Conservation (phyloP, 1,140 invertebrate genomes). For the Phocides pigmalion region DNA sequence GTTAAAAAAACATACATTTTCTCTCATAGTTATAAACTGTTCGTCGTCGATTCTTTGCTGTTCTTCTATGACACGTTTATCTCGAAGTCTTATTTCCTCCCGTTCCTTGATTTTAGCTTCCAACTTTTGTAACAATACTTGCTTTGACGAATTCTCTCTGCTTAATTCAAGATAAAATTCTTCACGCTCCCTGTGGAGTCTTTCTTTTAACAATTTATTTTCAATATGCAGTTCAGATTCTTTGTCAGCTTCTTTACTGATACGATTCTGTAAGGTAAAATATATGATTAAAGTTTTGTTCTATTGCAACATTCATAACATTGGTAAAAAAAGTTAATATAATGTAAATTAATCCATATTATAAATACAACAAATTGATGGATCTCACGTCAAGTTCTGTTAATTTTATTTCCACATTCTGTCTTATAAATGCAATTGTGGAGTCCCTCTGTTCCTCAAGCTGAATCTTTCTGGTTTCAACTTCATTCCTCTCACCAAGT, state of each 20-base stretch:
- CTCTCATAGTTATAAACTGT: conserved; percentile 59
- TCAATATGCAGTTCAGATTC: conserved; percentile 65
- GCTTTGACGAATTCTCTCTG: conserved; percentile 80
- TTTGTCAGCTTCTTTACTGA: conserved; percentile 62
- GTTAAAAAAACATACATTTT: conserved; percentile 51
- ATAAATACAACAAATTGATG: too few relatives aligned
- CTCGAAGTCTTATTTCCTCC: conserved; percentile 58
- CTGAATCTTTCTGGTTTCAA: conserved; percentile 71
- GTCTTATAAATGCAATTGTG: conserved; percentile 72
- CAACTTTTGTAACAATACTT: conserved; percentile 71
- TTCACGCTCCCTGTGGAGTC: conserved; percentile 77
- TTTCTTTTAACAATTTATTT: conserved; percentile 75
- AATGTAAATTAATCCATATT: neutral
- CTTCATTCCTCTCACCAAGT: conserved; percentile 72
- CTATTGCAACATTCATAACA: too few relatives aligned
- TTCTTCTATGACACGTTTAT: conserved; percentile 60
- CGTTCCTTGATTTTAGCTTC: conserved; percentile 67
- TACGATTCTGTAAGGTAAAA: conserved; percentile 57
- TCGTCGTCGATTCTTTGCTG: conserved; percentile 58
- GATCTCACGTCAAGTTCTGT: conserved; percentile 59
- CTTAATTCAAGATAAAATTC: conserved; percentile 78
- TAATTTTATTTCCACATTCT: conserved; percentile 76
- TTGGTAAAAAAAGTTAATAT: too few relatives aligned
- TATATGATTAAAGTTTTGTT: too few relatives aligned
- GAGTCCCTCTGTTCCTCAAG: conserved; percentile 71